Conservation (phyloP, 1,140 invertebrate species). For the Drosophila sturtevanti region DNA sequence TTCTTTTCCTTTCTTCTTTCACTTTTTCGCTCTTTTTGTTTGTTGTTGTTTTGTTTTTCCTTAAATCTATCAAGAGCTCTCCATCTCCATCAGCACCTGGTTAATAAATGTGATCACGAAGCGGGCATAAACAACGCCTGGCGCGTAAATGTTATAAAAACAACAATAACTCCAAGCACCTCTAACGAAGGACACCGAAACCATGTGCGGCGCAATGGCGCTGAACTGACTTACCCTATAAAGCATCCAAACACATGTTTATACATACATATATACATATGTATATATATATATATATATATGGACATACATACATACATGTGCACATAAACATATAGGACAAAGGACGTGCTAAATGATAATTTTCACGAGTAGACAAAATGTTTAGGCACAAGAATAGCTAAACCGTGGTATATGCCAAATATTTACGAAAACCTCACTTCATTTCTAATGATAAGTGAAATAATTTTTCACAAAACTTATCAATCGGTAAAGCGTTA, state of each 20-base stretch:
- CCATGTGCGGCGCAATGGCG: conserved; percentile 3
- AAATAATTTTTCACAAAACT: no score
- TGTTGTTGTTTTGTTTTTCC: not conserved
- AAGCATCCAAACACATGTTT: conserved; percentile 41
- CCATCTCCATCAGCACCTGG: conserved; percentile 4
- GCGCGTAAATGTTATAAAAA: conserved; percentile 16
- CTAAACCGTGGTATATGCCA: no score
- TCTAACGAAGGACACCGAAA: not conserved
- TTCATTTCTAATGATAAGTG: no score
- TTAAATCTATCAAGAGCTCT: conserved; percentile 3
- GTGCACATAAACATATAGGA: not conserved
- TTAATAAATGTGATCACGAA: conserved; percentile 69
- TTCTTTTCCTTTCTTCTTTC: not conserved
- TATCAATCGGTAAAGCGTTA: no score
- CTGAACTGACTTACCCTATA: conserved; percentile 53
- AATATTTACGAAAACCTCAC: no score
- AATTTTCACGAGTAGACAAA: conserved; percentile 44
- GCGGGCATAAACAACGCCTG: conserved; percentile 64
- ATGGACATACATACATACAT: not conserved
- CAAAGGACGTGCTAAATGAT: conserved; percentile 71
- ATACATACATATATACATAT: not conserved
- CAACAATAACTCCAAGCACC: conserved; percentile 5
- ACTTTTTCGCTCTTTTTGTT: not conserved
- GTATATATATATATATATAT: no score
- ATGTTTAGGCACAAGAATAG: not conserved